Percentiles rank a stretch among this genome's conserved stretches.
These are phyloP conservation scores for Scrobipalpa atriplicella DNA, from an alignment of 2,888 invertebrate species.

Conservation along the genomic window DNA sequence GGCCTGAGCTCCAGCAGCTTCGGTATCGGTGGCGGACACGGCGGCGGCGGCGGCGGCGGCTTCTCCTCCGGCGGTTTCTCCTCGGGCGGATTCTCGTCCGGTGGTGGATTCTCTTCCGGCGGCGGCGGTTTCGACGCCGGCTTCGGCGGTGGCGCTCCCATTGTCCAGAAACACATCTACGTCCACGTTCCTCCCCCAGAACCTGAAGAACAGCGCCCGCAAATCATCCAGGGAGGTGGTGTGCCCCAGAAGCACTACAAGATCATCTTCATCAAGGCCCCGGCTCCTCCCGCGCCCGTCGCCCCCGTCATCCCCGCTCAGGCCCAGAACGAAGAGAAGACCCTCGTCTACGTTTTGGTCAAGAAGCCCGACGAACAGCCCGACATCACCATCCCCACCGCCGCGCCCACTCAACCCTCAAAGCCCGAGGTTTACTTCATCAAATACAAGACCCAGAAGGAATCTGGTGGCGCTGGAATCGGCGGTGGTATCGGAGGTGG, in stretches of 20 bases:
- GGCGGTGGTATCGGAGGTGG: slow-evolving; percentile 43
- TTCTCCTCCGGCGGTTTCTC: slow-evolving; percentile 46
- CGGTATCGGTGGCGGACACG: slow-evolving; percentile 54
- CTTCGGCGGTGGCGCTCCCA: slow-evolving; percentile 75
- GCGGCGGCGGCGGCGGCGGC: slow-evolving; percentile 56
- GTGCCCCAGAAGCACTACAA: slow-evolving; percentile 91
- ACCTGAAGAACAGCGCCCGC: slow-evolving; percentile 86
- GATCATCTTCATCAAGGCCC: slow-evolving; percentile 94
- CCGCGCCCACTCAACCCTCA: slow-evolving; percentile 88
- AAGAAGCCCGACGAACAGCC: slow-evolving; percentile 92
- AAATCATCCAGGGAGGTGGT: slow-evolving; percentile 85
- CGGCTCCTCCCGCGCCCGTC: slow-evolving; percentile 89
- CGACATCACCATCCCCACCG: slow-evolving; percentile 89
- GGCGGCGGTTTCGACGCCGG: slow-evolving; percentile 63
- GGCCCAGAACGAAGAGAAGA: slow-evolving; percentile 90
- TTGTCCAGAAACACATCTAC: slow-evolving; percentile 91
- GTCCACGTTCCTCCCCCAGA: slow-evolving; percentile 93
- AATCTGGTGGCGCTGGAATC: slow-evolving; percentile 58
- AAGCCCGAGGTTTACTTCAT: slow-evolving; percentile 94
- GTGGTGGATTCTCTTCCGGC: slow-evolving; percentile 49
- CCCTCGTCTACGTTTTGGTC: slow-evolving; percentile 91
- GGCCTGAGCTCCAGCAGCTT: slow-evolving; percentile 66
- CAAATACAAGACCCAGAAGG: slow-evolving; percentile 90
- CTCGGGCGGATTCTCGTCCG: slow-evolving; percentile 46
- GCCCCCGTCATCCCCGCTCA: slow-evolving; percentile 89